Evolutionary conservation across 2,113 vertebrate genomes (phyloP), one percentile per base, ranked within the genome.

Genomic region (Gallinago jamesoni): DNA sequence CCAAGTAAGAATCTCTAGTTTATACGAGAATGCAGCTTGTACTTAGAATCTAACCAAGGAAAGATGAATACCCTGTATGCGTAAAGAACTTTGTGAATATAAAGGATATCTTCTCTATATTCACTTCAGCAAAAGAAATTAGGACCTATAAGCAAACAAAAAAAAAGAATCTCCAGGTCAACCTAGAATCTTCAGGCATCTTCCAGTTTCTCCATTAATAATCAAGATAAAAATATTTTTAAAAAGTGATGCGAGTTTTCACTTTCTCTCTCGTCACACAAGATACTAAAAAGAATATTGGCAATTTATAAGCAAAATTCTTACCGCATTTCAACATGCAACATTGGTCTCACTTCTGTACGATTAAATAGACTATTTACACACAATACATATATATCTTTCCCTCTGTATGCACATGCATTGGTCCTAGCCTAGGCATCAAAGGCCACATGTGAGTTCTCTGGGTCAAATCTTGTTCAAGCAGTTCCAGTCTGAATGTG

Each of bases 361-460:
- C 90, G 96, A 97, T 98, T 98, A 98, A 98, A 98, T 97, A 98
- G 97, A 97, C 82, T 96, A 98, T 97, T 97, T 97, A 97, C 95
- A 97, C 97, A 96, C 60, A 96, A 97, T 94, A 96, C 94, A 97
- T 96, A 95, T 91, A 97, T 97, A 96, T 87, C 92, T 93, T 90
- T 91, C 94, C 94, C 93, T 96, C 95, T 91, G 72, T 92, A 96
- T 96, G 96, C 96, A 94, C 96, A 96, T 89, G 96, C 96, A 97
- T 96, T 96, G 92, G 96, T 98, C 97, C 97, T 84, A 88, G 96
- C 93, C 96, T 94, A 72, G 94, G 93, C 96, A 82, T 96, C 96
- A 95, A 96, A 97, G 97, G 96, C 96, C 97, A 96, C 95, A 82
- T 94, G 56, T 86, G 89, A 97, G 94, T 96, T 77, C 96, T 97